Evolutionary conservation across 2,113 vertebrate genomes (phyloP).

Genomic region (Trogon melanurus): DNA sequence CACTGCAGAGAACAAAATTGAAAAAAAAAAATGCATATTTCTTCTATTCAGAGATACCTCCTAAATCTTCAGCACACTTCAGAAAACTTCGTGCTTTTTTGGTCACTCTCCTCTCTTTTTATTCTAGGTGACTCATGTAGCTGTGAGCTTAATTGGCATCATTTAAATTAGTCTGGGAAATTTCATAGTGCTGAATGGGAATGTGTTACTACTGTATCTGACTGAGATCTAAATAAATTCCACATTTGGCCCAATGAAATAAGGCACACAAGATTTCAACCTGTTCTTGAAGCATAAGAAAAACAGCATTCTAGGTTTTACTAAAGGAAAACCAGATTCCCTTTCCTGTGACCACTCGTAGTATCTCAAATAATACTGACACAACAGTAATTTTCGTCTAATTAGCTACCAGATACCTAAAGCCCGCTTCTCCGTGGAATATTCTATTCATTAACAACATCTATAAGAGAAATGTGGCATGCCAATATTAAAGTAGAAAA

Average conservation of each 20-base stretch:
- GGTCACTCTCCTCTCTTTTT: conserved; percentile 52
- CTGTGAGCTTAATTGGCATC: conserved; percentile 73
- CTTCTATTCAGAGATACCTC: background rate
- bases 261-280: conserved; percentile 10
- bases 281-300: conserved; percentile 3
- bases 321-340: background rate
- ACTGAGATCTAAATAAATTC: conserved; percentile 68
- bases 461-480: background rate
- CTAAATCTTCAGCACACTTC: background rate
- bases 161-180: conserved; percentile 57
- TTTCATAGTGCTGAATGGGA: conserved; percentile 64
- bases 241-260: conserved; percentile 61
- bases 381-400: background rate
- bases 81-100: conserved; percentile 35
- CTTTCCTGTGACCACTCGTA: background rate
- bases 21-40: background rate
- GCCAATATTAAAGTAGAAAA: background rate
- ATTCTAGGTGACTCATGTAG: conserved; percentile 68
- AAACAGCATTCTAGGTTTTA: background rate
- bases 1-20: background rate
- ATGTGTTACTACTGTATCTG: conserved; percentile 67
- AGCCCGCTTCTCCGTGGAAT: background rate
- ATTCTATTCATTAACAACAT: background rate
- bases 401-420: background rate
- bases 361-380: background rate